Conservation (phyloP, 2,888 invertebrate species). For the Azorinus chamasolen region DNA sequence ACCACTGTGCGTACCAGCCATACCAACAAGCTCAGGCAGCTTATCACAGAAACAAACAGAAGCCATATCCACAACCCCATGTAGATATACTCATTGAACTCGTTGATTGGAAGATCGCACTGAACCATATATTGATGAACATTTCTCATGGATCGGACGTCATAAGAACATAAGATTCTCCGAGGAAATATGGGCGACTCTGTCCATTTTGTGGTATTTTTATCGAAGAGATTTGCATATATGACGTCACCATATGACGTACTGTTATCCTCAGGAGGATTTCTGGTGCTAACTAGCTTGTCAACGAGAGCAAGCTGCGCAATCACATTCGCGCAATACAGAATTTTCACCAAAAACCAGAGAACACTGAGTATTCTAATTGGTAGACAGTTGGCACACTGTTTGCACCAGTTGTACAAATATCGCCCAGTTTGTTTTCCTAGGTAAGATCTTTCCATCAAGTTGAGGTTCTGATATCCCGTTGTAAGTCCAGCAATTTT, state of each 20-base stretch:
- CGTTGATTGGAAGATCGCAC: constrained; percentile 34
- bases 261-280: constrained; percentile 19
- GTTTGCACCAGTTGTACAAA: constrained; percentile 42
- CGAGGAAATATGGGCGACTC: constrained; percentile 23
- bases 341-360: constrained; percentile 41
- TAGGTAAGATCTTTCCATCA: no score
- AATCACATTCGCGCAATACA: constrained; percentile 43
- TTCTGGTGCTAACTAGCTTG: constrained; percentile 15
- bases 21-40: constrained; percentile 26
- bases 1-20: constrained; percentile 20
- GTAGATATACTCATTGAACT: constrained; percentile 29
- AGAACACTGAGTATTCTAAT: constrained; percentile 36
- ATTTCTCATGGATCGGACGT: constrained; percentile 4
- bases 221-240: constrained; percentile 22
- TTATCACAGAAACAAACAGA: constrained; percentile 39
- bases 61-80: constrained; percentile 52
- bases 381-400: constrained; percentile 15
- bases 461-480: constrained; percentile 46
- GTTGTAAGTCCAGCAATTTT: constrained; percentile 41
- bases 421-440: no score
- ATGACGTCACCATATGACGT: constrained; percentile 44
- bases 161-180: constrained; percentile 21
- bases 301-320: constrained; percentile 33
- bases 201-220: constrained; percentile 35
- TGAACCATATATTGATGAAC: constrained; percentile 15